A percentile compares a stretch with the other conserved stretches of the same genome.
These are phyloP conservation scores for Lepidocyrtinus sp. DNA, from an alignment of 2,888 invertebrate species.

Conservation along the genomic window DNA sequence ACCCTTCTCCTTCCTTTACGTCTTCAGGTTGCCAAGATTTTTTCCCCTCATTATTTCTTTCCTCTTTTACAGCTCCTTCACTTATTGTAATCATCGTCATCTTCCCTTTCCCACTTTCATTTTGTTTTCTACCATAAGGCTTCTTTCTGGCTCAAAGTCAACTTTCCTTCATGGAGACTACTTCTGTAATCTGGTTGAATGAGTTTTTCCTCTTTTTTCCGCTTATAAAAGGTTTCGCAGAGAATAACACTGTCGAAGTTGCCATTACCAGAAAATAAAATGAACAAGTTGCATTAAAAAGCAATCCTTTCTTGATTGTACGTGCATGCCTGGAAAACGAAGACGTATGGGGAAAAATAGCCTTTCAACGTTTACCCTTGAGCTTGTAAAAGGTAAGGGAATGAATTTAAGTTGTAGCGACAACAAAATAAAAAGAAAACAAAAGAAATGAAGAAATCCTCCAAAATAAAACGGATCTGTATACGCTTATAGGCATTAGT, in stretches of 20 bases:
- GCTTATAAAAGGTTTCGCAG: slow-evolving; percentile 1
- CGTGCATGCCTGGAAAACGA: too few species aligned
- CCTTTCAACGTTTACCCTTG: too few species aligned
- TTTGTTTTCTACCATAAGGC: slow-evolving; percentile 29
- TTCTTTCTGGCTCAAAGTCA: slow-evolving; percentile 27
- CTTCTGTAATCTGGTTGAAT: slow-evolving; percentile 38
- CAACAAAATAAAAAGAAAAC: too few species aligned
- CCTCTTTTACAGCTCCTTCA: too few species aligned
- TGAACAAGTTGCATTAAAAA: background rate
- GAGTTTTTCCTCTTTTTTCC: slow-evolving; percentile 24
- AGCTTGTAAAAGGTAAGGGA: too few species aligned
- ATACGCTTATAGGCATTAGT: too few species aligned
- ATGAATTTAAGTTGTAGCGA: too few species aligned
- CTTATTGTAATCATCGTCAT: slow-evolving; percentile 35
- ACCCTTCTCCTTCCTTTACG: slow-evolving; percentile 22
- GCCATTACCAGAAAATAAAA: background rate
- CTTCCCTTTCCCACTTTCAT: slow-evolving; percentile 1
- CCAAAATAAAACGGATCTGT: too few species aligned
- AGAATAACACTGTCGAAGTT: too few species aligned
- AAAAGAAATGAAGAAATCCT: too few species aligned
- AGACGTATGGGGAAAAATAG: too few species aligned
- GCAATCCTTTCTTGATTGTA: background rate
- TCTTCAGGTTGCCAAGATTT: slow-evolving; percentile 35
- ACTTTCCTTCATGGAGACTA: slow-evolving; percentile 15
- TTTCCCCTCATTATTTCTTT: slow-evolving; percentile 24